Percentiles rank a stretch among this genome's conserved stretches.
Evolutionary conservation across 2,113 vertebrate genomes (phyloP).

Genomic region (Fregetta grallaria): DNA sequence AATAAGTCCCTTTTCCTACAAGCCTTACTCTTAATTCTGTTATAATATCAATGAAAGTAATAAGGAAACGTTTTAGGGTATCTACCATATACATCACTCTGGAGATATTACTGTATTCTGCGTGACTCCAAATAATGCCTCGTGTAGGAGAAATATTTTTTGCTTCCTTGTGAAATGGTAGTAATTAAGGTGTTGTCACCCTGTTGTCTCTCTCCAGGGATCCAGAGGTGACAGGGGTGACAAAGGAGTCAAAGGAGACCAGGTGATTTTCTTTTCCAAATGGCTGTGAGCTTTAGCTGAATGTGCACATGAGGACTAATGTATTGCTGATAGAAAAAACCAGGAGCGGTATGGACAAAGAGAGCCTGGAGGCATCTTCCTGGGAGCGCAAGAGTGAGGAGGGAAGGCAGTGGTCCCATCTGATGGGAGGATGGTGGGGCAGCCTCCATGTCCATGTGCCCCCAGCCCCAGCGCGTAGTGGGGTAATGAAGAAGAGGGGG

Average conservation of each 20-base stretch:
- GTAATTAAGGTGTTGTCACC: neutral
- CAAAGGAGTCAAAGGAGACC: constrained; percentile 89
- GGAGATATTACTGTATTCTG: neutral
- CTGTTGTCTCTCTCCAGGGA: constrained; percentile 77
- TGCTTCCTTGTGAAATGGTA: neutral
- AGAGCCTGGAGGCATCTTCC: neutral
- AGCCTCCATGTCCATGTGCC: neutral
- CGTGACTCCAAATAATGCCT: accelerated
- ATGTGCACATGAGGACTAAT: neutral
- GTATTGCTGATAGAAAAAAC: neutral
- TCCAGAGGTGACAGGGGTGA: constrained; percentile 88
- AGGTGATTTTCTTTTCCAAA: constrained; percentile 74
- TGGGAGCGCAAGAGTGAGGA: neutral
- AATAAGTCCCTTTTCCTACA: neutral
- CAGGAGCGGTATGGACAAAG: neutral
- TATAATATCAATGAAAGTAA: neutral
- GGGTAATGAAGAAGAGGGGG: neutral
- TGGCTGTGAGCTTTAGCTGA: neutral
- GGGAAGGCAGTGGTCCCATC: neutral
- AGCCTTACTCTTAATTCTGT: neutral
- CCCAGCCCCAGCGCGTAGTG: accelerated
- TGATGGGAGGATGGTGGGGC: neutral
- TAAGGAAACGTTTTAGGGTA: neutral
- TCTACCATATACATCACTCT: neutral
- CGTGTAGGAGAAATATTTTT: neutral